Evolutionary conservation across 2,888 invertebrate genomes (phyloP), one percentile per base, ranked within the genome.

Genomic region (Pyrrhia umbra): DNA sequence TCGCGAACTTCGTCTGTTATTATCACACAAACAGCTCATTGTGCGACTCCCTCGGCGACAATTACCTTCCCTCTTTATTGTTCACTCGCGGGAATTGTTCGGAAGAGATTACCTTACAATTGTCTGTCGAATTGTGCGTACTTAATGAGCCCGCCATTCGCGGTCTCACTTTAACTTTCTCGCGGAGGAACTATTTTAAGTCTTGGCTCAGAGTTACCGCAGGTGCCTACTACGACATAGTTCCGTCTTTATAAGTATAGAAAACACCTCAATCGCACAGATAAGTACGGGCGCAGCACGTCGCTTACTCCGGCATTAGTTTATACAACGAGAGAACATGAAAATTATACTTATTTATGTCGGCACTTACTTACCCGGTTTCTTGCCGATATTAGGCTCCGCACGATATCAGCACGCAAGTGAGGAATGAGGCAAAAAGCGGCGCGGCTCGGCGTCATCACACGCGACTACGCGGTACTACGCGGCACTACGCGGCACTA

Each of bases 51-150:
- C 76, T 68, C 75, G 68, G 73, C 49, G 81, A 82, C 79, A 73
- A 75, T 70, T 77, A 70, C 61, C 66, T 69, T 73, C 77, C 75
- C 73, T 79, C 68, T 69, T 74, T 77, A 82, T 82, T 81, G 79
- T 82, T 77, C 64, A 59, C 51, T 60, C 68, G 54, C 71, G 58
- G 74, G 54, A 68, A 70, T 52, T 63, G 63, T 68, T 67, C 63
- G 23, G 52, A 72, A 78, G 57, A 77, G 64, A 74, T 80, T 77
- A 65, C 59, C 78, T 77, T 51, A 67, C 67, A 68, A 77, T 80
- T 59, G 67, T 71, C 71, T 62, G 75, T 60, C 46, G 54, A 63
- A 61, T 62, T 75, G 64, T 50, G 56, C 49, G 55, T 40, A 77
- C 68, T 77, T 77, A 79, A 79, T 80, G 78, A 80, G 68, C 64